A percentile compares a stretch with the other conserved stretches of the same genome.
Conservation (phyloP, 1,140 invertebrate species). For the Anastrepha ludens region DNA sequence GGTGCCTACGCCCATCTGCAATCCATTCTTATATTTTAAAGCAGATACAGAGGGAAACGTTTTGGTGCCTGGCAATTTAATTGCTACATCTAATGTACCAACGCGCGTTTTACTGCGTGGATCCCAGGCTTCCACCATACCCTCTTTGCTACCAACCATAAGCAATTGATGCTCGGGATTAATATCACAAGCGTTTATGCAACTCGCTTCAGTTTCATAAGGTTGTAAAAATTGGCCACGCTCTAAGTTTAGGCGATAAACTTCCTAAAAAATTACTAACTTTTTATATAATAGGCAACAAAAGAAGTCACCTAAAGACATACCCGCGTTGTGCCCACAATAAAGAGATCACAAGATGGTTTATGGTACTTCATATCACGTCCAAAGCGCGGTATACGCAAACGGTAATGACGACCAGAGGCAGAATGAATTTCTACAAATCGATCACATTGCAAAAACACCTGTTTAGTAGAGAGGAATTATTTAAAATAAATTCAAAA, state of each 20-base stretch:
- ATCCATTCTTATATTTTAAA: conserved; percentile 86
- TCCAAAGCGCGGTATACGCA: conserved; percentile 96
- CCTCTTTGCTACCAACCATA: conserved; percentile 91
- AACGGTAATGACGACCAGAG: conserved; percentile 91
- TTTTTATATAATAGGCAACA: not conserved
- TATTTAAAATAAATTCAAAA: not conserved
- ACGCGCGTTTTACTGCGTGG: conserved; percentile 85
- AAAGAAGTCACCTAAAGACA: conserved; percentile 58
- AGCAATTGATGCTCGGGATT: conserved; percentile 93
- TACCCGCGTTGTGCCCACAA: conserved; percentile 89
- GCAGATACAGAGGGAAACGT: conserved; percentile 77
- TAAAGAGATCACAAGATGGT: conserved; percentile 92
- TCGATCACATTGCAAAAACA: conserved; percentile 89
- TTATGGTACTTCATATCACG: conserved; percentile 94
- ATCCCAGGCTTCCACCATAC: conserved; percentile 97
- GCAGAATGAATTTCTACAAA: conserved; percentile 97
- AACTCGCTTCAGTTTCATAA: conserved; percentile 83
- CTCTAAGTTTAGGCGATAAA: conserved; percentile 97
- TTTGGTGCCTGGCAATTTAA: conserved; percentile 76
- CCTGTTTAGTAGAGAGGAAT: conserved; percentile 76
- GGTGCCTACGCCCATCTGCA: conserved; percentile 94
- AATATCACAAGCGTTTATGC: conserved; percentile 90
- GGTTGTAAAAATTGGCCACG: conserved; percentile 94
- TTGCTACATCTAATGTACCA: conserved; percentile 89
- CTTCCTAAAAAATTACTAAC: conserved; percentile 78